These are phyloP conservation scores for Hylaeus anthracinus DNA, from an alignment of 1,140 invertebrate species.

Conservation along the genomic window DNA sequence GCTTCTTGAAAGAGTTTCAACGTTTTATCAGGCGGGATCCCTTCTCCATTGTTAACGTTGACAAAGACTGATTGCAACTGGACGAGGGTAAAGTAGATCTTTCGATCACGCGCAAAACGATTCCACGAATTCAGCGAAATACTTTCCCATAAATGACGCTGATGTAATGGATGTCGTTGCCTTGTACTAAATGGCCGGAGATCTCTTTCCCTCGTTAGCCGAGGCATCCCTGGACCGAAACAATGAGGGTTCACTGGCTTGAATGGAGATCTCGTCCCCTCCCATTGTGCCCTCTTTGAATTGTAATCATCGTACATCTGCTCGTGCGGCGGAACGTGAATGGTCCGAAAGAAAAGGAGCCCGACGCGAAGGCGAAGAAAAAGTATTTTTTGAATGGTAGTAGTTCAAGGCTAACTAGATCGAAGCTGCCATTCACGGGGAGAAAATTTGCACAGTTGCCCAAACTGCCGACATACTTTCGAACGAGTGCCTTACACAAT, in stretches of 20 bases:
- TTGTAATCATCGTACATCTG: constrained; percentile 48
- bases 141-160: constrained; percentile 16
- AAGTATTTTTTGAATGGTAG: constrained; percentile 25
- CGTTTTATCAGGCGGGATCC: constrained; percentile 33
- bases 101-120: constrained; percentile 43
- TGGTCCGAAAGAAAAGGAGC: constrained; percentile 35
- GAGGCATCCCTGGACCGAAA: constrained; percentile 25
- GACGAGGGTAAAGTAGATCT: constrained; percentile 5
- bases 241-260: constrained; percentile 24
- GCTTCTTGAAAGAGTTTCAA: constrained; percentile 26
- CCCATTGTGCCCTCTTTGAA: constrained; percentile 33
- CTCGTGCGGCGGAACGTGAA: constrained; percentile 33
- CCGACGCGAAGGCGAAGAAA: constrained; percentile 18
- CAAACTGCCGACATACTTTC: not conserved
- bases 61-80: constrained; percentile 47
- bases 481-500: not conserved
- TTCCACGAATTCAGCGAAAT: constrained; percentile 22
- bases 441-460: constrained; percentile 5
- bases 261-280: constrained; percentile 29
- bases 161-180: constrained; percentile 32
- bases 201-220: constrained; percentile 36
- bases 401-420: constrained; percentile 44
- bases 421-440: constrained; percentile 33
- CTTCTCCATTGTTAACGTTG: constrained; percentile 33
- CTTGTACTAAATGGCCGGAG: constrained; percentile 40